phyloP scores from a whole-genome alignment of 2,888 invertebrate genomes.

The Smittia sp. region DNA sequence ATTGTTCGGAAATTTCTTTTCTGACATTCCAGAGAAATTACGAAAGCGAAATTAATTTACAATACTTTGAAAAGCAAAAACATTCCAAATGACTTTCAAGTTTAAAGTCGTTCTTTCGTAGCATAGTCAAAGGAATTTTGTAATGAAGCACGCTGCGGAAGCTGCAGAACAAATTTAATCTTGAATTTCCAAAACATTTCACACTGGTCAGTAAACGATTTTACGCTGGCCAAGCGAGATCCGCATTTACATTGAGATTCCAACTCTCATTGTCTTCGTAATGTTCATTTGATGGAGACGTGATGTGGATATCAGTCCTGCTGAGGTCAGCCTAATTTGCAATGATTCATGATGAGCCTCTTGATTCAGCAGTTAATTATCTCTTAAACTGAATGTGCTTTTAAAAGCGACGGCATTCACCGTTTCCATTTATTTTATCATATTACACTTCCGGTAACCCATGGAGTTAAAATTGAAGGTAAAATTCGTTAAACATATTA shows the following conservation, averaged over 20 bases:
- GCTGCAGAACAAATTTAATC: slow-evolving; percentile 7
- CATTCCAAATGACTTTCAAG: background rate
- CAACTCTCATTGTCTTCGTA: background rate
- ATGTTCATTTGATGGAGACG: slow-evolving; percentile 28
- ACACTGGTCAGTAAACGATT: background rate
- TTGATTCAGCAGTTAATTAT: slow-evolving; percentile 8
- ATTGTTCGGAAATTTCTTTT: too few relatives aligned
- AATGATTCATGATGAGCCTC: background rate
- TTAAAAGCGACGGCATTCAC: too few relatives aligned
- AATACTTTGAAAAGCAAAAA: background rate
- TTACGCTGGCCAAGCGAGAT: background rate
- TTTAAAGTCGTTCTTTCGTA: background rate
- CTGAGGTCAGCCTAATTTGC: slow-evolving; percentile 25
- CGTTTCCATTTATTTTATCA: background rate
- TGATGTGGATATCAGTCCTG: slow-evolving; percentile 36
- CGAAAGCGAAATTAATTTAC: slow-evolving; percentile 11
- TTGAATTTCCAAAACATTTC: slow-evolving; percentile 34
- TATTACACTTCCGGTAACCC: background rate
- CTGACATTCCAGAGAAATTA: too few relatives aligned
- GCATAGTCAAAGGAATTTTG: background rate
- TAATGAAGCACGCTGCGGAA: slow-evolving; percentile 11
- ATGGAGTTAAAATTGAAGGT: background rate
- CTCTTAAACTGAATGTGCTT: background rate
- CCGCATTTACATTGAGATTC: background rate
- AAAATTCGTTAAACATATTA: background rate